A percentile compares a stretch with the other conserved stretches of the same genome.
Conservation (phyloP, 2,888 invertebrate species). For the Ectemnius cavifrons region DNA sequence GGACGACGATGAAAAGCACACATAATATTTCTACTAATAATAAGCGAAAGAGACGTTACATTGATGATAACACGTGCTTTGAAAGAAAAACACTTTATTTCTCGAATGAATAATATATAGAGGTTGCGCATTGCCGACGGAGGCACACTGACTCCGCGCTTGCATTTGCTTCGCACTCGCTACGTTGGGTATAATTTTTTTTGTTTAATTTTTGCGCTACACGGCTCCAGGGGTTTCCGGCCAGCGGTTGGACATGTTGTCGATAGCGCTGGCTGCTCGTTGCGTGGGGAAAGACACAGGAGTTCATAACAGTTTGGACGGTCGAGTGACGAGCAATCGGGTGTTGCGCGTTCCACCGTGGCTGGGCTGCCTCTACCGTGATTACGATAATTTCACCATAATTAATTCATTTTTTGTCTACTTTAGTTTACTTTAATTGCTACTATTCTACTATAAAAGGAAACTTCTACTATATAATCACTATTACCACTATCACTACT, state of each 20-base stretch:
- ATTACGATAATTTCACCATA: constrained; percentile 70
- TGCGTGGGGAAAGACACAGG: constrained; percentile 1
- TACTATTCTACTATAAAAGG: constrained; percentile 68
- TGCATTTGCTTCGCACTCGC: constrained; percentile 71
- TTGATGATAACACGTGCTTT: constrained; percentile 64
- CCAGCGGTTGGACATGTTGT: background rate
- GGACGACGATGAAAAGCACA: constrained; percentile 30
- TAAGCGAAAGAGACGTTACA: constrained; percentile 58
- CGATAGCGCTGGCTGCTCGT: constrained; percentile 38
- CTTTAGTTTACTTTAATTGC: constrained; percentile 73
- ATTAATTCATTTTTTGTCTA: constrained; percentile 71
- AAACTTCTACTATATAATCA: constrained; percentile 64
- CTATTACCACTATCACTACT: constrained; percentile 54
- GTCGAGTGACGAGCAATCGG: constrained; percentile 8
- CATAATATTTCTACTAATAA: constrained; percentile 48
- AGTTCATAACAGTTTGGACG: constrained; percentile 8
- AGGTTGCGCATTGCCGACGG: constrained; percentile 69
- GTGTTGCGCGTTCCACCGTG: constrained; percentile 33
- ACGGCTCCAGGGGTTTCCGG: constrained; percentile 17
- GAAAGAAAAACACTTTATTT: constrained; percentile 57
- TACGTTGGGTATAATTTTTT: constrained; percentile 62
- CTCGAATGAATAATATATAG: constrained; percentile 62
- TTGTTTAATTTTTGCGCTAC: constrained; percentile 58
- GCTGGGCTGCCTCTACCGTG: constrained; percentile 37
- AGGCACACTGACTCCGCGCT: constrained; percentile 69